These are phyloP conservation scores for Helobdella robusta DNA, from an alignment of 2,888 invertebrate species.

Conservation along the genomic window DNA sequence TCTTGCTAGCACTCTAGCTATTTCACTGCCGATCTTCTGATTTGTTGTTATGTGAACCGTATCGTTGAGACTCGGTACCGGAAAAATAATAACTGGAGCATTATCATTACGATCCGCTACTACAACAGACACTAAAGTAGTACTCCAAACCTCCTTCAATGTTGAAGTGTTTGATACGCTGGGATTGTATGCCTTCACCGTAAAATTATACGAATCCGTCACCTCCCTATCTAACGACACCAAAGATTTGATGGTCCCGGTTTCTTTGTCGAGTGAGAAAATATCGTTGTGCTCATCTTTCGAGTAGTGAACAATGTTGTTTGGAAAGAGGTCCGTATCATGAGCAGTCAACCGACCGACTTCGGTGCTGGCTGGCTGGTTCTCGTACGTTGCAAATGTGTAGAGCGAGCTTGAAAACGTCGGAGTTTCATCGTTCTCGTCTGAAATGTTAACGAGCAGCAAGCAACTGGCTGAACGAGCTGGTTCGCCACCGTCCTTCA, in stretches of 20 bases:
- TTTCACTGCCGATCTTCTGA: conserved; percentile 36
- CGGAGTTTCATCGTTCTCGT: conserved; percentile 42
- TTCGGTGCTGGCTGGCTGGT: conserved; percentile 30
- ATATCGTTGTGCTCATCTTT: conserved; percentile 33
- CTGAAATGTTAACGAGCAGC: conserved; percentile 38
- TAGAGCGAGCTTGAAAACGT: conserved; percentile 33
- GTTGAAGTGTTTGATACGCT: conserved; percentile 29
- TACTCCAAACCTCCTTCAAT: conserved; percentile 6
- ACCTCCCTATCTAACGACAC: conserved; percentile 63
- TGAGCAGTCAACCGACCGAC: conserved; percentile 31
- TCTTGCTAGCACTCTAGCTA: conserved; percentile 37
- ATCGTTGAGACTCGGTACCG: conserved; percentile 36
- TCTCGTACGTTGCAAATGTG: conserved; percentile 33
- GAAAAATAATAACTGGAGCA: conserved; percentile 39
- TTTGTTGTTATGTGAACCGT: conserved; percentile 36
- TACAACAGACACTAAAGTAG: conserved; percentile 35
- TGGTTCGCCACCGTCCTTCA: conserved; percentile 40
- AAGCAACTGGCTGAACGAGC: conserved; percentile 37
- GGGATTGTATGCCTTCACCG: conserved; percentile 32
- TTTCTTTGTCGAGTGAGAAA: conserved; percentile 38
- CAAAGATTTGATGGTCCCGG: conserved; percentile 53
- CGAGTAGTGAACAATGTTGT: conserved; percentile 28
- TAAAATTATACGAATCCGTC: conserved; percentile 27
- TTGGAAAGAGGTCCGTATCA: conserved; percentile 30
- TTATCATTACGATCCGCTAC: conserved; percentile 43